phyloP scores from a whole-genome alignment of 2,888 invertebrate species.

The Drosophila cognata region DNA sequence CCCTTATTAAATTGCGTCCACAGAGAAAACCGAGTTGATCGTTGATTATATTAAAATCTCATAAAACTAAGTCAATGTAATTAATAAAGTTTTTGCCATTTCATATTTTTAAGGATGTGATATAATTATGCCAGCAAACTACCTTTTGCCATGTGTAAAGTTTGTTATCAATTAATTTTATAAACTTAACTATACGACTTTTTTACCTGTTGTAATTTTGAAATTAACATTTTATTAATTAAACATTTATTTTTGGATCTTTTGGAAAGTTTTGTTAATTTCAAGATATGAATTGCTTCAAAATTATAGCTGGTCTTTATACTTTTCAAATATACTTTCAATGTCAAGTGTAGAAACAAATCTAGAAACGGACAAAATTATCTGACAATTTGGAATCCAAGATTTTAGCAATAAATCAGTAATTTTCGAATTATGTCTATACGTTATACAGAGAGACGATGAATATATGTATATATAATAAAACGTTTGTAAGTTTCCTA shows the following conservation, averaged over 20 bases:
- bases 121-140: constrained; percentile 31
- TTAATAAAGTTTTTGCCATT: constrained; percentile 67
- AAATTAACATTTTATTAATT: neutral
- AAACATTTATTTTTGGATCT: neutral
- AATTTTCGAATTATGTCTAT: neutral
- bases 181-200: neutral
- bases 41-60: constrained; percentile 69
- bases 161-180: neutral
- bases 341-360: neutral
- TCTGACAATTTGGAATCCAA: neutral
- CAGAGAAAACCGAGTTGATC: constrained; percentile 32
- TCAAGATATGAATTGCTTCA: neutral
- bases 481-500: neutral
- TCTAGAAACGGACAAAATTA: neutral
- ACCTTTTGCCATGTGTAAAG: constrained; percentile 1
- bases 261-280: neutral
- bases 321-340: neutral
- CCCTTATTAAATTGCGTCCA: constrained; percentile 47
- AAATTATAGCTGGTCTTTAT: neutral
- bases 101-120: constrained; percentile 30
- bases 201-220: neutral
- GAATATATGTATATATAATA: neutral
- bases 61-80: constrained; percentile 70
- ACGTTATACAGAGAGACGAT: neutral
- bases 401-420: neutral